Base-by-base conservation (phyloP, 2,797 vertebrate genomes). In the Molossus molossus region DNA sequence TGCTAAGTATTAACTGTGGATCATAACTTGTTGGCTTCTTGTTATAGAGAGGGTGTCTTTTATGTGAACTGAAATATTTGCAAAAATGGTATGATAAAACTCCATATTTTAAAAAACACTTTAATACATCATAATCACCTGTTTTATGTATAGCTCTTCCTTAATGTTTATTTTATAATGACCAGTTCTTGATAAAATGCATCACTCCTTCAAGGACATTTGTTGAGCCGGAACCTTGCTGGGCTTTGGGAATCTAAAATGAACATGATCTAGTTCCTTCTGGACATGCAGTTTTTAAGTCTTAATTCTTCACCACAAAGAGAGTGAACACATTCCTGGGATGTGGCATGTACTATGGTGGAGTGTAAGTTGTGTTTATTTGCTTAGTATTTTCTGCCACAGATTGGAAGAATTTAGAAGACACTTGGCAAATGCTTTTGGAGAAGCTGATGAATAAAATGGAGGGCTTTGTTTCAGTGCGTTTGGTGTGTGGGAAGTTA, bases 201-300 rank as follows among this genome's bases (percentile, higher is more conserved):
- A 12, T 83, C 64, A 64, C 58, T 64, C 53, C 8, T 21, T 76
- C 70, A 2, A 55, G 13, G 90, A 72, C 27, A 29, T 75, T 72
- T 94, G 40, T 77, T 89, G 84, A 64, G 25, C 76, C 65, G 12
- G 89, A 70, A 50, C 40, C 70, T 11, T 86, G 45, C 87, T 29
- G 18, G 55, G 62, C 13, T 79, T 76, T 72, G 55, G 75, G 65
- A 81, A 27, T 64, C 65, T 76, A 65, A 70, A 62, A 55, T 45
- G 57, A 94, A 57, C 14, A 53, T 3, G n/a, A 53, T 1, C 29
- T 4, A 70, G 62, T 82, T 50, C 58, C 86, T 69, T 60, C 13
- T 50, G 50, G 60, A 48, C 65, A 7, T 58, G 21, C 4, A 21
- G 8, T 76, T 62, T 84, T 73, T 21, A 12, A 69, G 9, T 65